These are phyloP conservation scores for Yponomeuta cagnagella DNA, from an alignment of 2,888 invertebrate genomes.

Conservation along the genomic window DNA sequence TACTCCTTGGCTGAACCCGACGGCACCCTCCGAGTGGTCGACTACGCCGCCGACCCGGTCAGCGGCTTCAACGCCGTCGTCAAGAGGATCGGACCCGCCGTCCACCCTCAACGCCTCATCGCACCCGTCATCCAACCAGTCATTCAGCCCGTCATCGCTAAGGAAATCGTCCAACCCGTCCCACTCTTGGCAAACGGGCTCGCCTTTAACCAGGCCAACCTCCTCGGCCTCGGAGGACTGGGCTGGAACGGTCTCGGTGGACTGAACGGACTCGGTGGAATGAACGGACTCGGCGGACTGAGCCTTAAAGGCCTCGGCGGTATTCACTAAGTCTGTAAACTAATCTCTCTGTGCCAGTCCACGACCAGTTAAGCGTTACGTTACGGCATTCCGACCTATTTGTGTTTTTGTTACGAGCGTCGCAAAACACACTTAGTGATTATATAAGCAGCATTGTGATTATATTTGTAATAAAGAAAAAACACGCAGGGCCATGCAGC, in stretches of 20 bases:
- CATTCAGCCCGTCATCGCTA: constrained; percentile 19
- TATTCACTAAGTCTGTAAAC: neutral
- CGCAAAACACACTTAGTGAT: constrained; percentile 30
- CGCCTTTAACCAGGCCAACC: constrained; percentile 19
- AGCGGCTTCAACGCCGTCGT: constrained; percentile 68
- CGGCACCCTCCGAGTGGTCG: constrained; percentile 61
- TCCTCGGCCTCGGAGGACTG: constrained; percentile 19
- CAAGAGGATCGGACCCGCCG: constrained; percentile 53
- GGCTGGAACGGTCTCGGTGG: constrained; percentile 20
- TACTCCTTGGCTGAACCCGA: constrained; percentile 66
- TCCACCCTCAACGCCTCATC: constrained; percentile 42
- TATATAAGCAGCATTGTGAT: constrained; percentile 9
- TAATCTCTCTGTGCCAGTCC: neutral
- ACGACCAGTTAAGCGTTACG: neutral
- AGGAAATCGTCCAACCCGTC: constrained; percentile 9
- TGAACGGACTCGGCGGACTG: constrained; percentile 13
- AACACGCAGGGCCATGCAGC: neutral
- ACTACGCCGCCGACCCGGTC: constrained; percentile 58
- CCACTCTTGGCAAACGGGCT: constrained; percentile 17
- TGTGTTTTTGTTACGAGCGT: constrained; percentile 13
- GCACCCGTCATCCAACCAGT: constrained; percentile 21
- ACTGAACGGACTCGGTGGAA: constrained; percentile 1
- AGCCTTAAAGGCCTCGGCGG: constrained; percentile 15
- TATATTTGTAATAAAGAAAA: neutral
- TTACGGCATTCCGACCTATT: neutral